phyloP scores from a whole-genome alignment of 1,140 invertebrate genomes.

The Octopus bimaculoides region DNA sequence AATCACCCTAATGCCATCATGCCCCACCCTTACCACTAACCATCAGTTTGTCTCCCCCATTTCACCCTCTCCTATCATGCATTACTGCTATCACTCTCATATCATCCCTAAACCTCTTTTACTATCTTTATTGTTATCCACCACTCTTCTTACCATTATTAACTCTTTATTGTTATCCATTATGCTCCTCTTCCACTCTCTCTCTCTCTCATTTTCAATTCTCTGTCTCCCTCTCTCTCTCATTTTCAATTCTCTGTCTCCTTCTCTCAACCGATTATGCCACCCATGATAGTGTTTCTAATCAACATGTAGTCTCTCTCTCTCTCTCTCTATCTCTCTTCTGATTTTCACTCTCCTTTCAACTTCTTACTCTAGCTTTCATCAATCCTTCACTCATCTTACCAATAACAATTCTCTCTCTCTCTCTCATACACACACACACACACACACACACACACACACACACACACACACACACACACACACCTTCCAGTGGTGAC shows the following conservation, averaged over 20 bases:
- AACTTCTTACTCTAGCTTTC: not conserved
- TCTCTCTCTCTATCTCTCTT: slow-evolving; percentile 2
- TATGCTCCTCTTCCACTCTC: not conserved
- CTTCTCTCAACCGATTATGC: not conserved
- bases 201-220: slow-evolving; percentile 15
- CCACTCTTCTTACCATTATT: not conserved
- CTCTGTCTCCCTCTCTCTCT: slow-evolving; percentile 13
- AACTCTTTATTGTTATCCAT: not conserved
- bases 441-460: too few relatives aligned
- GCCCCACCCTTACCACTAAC: too few relatives aligned
- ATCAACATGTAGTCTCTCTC: not conserved
- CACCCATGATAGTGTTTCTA: not conserved
- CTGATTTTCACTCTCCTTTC: slow-evolving; percentile 13
- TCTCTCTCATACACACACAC: slow-evolving; percentile 20
- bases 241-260: too few relatives aligned
- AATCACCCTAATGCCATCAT: too few relatives aligned
- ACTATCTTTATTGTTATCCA: slow-evolving; percentile 5
- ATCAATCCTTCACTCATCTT: not conserved
- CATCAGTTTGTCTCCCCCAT: not conserved
- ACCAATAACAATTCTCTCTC: slow-evolving; percentile 4
- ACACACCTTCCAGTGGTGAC: too few relatives aligned
- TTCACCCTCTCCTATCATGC: not conserved
- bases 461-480: too few relatives aligned
- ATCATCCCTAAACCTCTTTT: slow-evolving; percentile 7
- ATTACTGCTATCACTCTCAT: not conserved